Conservation (phyloP, 1,140 invertebrate genomes). For the Pogonognathellus flavescens region DNA sequence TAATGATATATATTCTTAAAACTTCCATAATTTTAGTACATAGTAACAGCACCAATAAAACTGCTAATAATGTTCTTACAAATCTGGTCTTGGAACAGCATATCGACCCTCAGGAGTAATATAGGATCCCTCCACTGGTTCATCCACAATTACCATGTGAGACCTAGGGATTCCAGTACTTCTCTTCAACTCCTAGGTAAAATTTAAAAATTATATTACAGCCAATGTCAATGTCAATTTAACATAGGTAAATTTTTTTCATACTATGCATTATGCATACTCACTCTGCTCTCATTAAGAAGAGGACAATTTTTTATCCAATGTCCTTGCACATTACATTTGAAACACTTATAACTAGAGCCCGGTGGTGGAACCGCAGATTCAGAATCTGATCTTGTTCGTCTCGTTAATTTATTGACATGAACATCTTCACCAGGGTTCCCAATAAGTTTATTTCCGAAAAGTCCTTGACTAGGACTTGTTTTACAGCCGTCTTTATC, state of each 20-base stretch:
- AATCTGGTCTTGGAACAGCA: constrained; percentile 15
- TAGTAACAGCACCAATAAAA: too few relatives aligned
- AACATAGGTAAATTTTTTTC: too few relatives aligned
- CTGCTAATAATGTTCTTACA: not conserved
- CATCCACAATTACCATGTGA: constrained; percentile 25
- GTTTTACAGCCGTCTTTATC: not conserved
- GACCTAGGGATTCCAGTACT: constrained; percentile 4
- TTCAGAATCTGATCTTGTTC: not conserved
- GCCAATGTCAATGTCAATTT: too few relatives aligned
- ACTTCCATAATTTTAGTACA: too few relatives aligned
- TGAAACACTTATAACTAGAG: not conserved
- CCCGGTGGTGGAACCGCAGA: not conserved
- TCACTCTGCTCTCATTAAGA: not conserved
- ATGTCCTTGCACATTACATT: not conserved
- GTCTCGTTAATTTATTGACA: not conserved
- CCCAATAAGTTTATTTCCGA: not conserved
- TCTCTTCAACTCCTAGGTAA: not conserved
- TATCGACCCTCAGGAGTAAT: not conserved
- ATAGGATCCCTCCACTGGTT: not conserved
- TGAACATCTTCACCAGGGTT: not conserved
- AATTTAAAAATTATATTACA: not conserved
- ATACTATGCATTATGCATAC: not conserved
- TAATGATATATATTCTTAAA: too few relatives aligned
- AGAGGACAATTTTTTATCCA: constrained; percentile 11
- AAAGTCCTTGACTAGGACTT: not conserved